Evolutionary conservation across 2,797 vertebrate species (phyloP), one percentile per base, ranked within the genome.

Genomic region (Centropyge bicolor): DNA sequence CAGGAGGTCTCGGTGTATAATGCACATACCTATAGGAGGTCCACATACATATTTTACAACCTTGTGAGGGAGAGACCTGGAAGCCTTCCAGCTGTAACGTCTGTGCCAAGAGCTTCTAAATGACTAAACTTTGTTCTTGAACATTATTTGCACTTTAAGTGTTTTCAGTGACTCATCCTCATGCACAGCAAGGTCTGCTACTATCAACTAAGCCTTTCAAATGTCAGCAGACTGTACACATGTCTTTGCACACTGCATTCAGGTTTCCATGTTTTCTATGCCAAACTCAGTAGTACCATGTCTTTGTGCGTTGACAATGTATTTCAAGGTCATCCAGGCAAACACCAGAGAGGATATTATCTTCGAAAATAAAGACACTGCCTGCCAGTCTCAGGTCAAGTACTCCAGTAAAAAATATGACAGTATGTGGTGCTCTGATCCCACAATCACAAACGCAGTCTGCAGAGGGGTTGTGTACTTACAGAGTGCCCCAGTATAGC

Each of bases 401-500:
- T 24, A 40, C 27, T 11, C 2, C 10, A 41, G 27, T 17, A 38
- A 16, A 67, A 16, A 20, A 73, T 13, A 59, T 20, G 40, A 40
- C 9, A 8, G 27, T 8, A 56, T 31, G 36, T 20, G 13, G 3
- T 24, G 8, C 40, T 55, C 41, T 48, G 1, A 60, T 49, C 9
- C 36, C 2, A 51, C 19, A 77, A 43, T 4, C 20, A 62, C 49
- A 82, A 55, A 43, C 2, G 56, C 14, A 49, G 16, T 6, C 22
- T 19, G 7, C 9, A n/a, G 66, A 17, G 4, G 27, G 9, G 31
- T 35, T n/a, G 3, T 64, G 74, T 74, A 96, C 97, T 97, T 93
- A 99, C 98, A 8, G 96, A 93, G 24, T 99, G 98, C 76, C 95
- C 96, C 70, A 99, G 90, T 22, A 99, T 62, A 35, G 96, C 97